A percentile compares a stretch with the other conserved stretches of the same genome.
phyloP scores from a whole-genome alignment of 2,888 invertebrate species.

The Micoletzkya japonica region DNA sequence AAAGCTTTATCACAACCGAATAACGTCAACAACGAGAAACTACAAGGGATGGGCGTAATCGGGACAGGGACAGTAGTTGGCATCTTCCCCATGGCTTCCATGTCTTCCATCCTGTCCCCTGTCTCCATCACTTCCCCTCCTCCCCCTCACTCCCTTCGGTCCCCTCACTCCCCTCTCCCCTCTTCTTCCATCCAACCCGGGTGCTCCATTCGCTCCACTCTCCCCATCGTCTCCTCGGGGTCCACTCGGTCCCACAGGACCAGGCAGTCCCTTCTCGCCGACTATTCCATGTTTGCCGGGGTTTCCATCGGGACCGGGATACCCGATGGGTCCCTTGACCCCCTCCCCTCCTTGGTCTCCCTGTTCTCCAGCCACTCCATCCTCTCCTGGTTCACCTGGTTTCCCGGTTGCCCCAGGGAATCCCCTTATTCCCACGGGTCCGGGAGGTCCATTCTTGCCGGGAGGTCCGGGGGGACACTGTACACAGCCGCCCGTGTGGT shows the following conservation, averaged over 20 bases:
- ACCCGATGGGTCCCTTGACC: not conserved
- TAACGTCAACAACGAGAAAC: too few relatives aligned
- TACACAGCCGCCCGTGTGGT: conserved; percentile 25
- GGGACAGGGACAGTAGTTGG: conserved; percentile 23
- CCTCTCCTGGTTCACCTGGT: not conserved
- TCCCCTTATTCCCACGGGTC: not conserved
- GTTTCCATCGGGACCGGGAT: not conserved
- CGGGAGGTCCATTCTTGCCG: not conserved
- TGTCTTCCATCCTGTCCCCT: not conserved
- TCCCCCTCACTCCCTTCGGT: conserved; percentile 1
- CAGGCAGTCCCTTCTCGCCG: not conserved
- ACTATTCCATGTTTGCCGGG: not conserved
- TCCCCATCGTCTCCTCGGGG: not conserved
- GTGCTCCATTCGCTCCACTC: conserved; percentile 9
- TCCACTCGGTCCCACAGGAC: not conserved
- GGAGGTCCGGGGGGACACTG: conserved; percentile 25
- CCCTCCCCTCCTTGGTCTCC: conserved; percentile 9
- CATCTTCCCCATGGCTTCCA: conserved; percentile 15
- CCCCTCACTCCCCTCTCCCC: conserved; percentile 6
- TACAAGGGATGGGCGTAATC: too few relatives aligned
- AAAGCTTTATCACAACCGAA: too few relatives aligned
- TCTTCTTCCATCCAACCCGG: conserved; percentile 7
- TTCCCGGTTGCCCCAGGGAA: not conserved
- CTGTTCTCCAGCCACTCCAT: conserved; percentile 5
- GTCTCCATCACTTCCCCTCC: not conserved